Percentiles rank a stretch among this genome's conserved stretches.
Evolutionary conservation across 2,888 invertebrate genomes (phyloP).

Genomic region (Mechanitis messenoides): DNA sequence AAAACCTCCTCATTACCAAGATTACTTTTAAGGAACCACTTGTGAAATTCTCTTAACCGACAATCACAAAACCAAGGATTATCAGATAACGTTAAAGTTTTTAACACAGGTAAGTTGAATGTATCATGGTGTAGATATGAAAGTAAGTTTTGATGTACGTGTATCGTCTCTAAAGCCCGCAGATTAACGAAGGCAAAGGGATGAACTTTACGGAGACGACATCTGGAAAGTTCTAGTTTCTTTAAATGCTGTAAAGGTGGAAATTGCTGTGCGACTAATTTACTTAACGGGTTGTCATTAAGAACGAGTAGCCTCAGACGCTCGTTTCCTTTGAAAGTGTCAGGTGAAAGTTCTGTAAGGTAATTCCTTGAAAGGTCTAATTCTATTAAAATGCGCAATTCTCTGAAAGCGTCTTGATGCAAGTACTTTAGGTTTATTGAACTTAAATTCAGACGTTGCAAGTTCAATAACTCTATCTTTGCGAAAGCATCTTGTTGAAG

Average conservation of each 20-base stretch:
- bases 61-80: slow-evolving; percentile 96
- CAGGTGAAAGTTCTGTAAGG: slow-evolving; percentile 82
- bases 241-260: slow-evolving; percentile 86
- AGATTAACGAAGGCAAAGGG: slow-evolving; percentile 85
- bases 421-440: slow-evolving; percentile 83
- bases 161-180: slow-evolving; percentile 86
- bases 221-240: slow-evolving; percentile 87
- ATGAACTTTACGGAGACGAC: slow-evolving; percentile 84
- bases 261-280: slow-evolving; percentile 85
- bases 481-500: slow-evolving; percentile 87
- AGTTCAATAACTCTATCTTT: slow-evolving; percentile 85
- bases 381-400: slow-evolving; percentile 89
- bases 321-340: slow-evolving; percentile 89
- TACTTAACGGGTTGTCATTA: slow-evolving; percentile 87
- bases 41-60: slow-evolving; percentile 85
- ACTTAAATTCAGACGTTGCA: slow-evolving; percentile 88
- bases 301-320: slow-evolving; percentile 85
- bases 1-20: slow-evolving; percentile 84
- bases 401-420: slow-evolving; percentile 88
- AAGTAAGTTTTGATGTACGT: slow-evolving; percentile 87
- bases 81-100: slow-evolving; percentile 86
- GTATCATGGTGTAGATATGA: slow-evolving; percentile 77
- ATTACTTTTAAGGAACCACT: slow-evolving; percentile 87
- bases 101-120: slow-evolving; percentile 75
- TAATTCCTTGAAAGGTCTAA: slow-evolving; percentile 90